These are phyloP conservation scores for Erinaceus europaeus DNA, from an alignment of 2,113 vertebrate genomes.

Conservation along the genomic window DNA sequence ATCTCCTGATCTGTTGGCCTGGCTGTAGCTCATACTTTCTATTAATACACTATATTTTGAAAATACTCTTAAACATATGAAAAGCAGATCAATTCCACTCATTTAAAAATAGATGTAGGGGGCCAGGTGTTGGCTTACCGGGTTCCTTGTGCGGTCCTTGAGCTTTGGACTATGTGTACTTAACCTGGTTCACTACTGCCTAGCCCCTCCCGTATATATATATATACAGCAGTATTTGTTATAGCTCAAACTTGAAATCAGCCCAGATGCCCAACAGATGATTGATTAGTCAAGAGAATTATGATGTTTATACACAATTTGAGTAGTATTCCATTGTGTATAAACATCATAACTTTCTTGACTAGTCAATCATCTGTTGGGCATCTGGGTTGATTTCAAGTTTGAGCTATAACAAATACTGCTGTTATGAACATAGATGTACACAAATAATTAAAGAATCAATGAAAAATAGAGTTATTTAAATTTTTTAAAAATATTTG, in stretches of 20 bases:
- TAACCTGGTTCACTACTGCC: not conserved
- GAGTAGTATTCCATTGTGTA: too few relatives aligned
- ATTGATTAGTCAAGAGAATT: too few relatives aligned
- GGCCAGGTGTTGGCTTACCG: too few relatives aligned
- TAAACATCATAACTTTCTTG: too few relatives aligned
- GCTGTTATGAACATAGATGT: too few relatives aligned
- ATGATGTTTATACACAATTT: too few relatives aligned
- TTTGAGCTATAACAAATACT: too few relatives aligned
- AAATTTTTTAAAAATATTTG: not conserved
- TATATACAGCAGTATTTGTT: not conserved
- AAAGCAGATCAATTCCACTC: not conserved
- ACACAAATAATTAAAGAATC: not conserved
- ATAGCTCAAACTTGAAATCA: not conserved
- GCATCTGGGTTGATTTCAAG: too few relatives aligned
- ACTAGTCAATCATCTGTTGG: too few relatives aligned
- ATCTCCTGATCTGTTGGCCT: not conserved
- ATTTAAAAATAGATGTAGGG: conserved; percentile 6
- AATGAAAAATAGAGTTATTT: not conserved
- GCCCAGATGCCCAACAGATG: not conserved
- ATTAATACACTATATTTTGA: not conserved
- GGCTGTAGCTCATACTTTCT: not conserved
- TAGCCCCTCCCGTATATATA: not conserved
- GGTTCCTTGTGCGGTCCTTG: too few relatives aligned
- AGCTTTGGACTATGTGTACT: not conserved
- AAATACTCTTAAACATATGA: not conserved